Base-by-base conservation (phyloP, 2,888 invertebrate species). In the Therioaphis trifolii region DNA sequence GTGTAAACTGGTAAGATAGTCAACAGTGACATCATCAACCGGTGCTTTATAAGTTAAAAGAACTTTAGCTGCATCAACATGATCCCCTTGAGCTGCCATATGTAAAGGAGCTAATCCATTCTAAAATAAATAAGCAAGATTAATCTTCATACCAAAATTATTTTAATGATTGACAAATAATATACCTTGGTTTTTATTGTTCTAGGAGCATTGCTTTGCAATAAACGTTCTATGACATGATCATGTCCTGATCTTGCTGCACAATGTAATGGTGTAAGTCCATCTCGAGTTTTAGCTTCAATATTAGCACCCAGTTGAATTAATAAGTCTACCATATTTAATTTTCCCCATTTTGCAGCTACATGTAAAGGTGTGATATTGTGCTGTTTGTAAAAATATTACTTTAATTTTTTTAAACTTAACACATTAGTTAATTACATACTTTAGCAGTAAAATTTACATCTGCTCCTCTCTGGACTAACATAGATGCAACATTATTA, bases 41-140 rank as follows among this genome's bases (percentile, higher is more conserved):
- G 97, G 96, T 1, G 98, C 98, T 86, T 97, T 95, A 89, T 98
- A 96, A 86, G 95, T 93, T 15, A 99, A 92, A 11, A 99, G 91
- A 76, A 97, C 94, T 79, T 96, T 92, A 7, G 98, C 98, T 85
- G 97, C 96, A 89, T 98, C 97, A 86, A 98, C 97, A 89, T 99
- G 98, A 90, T 99, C 98, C 85, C 99, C 99, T 90, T 99, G 98
- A 77, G 97, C 96, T 85, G 98, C 96, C 98, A 99, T 99, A 90
- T 99, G 99, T 86, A 99, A 91, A 61, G 98, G 97, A n/a, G 97
- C 96, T 86, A 99, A 90, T 18, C 98, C 95, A 88, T 95, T 95
- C 93, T 94, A 89, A 21, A 84, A 77, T 35, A 12, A 40, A 27
- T 14, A 24, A 21, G 24, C 7, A 61, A 18, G 15, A 29, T 40